phyloP scores from a whole-genome alignment of 2,797 vertebrate genomes.

The Tympanoctomys barrerae region DNA sequence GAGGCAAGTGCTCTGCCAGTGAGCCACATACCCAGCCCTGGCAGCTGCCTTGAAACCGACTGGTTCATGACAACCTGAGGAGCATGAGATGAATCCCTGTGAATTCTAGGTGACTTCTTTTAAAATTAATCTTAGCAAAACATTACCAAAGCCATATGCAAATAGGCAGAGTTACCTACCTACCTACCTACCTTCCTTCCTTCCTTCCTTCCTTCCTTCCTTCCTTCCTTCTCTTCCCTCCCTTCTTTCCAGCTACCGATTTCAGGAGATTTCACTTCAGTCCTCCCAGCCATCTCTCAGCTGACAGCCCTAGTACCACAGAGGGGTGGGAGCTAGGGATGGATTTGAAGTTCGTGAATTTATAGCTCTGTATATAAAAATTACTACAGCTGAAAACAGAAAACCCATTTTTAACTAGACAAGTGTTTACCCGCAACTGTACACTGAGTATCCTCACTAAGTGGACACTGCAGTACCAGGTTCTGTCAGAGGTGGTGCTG shows the following conservation, averaged over 20 bases:
- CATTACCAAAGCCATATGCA: background rate
- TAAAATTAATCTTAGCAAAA: background rate
- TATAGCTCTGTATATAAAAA: background rate
- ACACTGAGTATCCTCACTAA: fast-evolving
- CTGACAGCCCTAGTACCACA: no score
- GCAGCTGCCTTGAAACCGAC: background rate
- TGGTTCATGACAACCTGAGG: background rate
- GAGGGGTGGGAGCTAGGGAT: background rate
- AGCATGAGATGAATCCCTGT: no score
- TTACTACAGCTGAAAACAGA: background rate
- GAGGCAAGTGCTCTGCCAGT: no score
- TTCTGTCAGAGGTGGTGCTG: no score
- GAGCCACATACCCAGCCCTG: no score
- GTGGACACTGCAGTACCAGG: fast-evolving
- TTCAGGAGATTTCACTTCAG: background rate
- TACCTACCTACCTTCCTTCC: background rate
- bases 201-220: fast-evolving
- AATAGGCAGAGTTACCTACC: background rate
- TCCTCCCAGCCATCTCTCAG: no score
- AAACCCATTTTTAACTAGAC: background rate
- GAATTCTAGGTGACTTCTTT: background rate
- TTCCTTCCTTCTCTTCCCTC: no score
- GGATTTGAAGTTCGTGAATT: background rate
- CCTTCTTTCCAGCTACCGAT: background rate
- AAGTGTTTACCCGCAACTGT: fast-evolving